Conservation (phyloP, 1,140 invertebrate species). For the Choristoneura fumiferana region DNA sequence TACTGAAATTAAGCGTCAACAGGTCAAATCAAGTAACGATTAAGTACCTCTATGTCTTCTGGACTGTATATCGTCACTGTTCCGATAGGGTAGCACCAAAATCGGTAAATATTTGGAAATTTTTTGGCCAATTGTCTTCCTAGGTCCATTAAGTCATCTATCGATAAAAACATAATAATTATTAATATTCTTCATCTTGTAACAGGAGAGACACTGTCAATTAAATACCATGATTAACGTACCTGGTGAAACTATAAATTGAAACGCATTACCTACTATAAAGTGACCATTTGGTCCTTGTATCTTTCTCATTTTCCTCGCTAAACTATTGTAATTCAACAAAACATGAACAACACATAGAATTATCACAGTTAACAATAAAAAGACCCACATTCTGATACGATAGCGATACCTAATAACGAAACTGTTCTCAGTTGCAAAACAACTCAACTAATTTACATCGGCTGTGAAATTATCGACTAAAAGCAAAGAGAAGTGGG, state of each 20-base stretch:
- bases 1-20: too few relatives aligned
- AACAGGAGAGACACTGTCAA: background rate
- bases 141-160: conserved; percentile 37
- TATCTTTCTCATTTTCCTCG: conserved; percentile 29
- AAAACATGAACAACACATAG: conserved; percentile 26
- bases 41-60: conserved; percentile 48
- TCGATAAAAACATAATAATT: conserved; percentile 19
- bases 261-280: conserved; percentile 42
- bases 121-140: conserved; percentile 32
- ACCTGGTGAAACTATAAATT: conserved; percentile 29
- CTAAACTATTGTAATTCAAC: conserved; percentile 34
- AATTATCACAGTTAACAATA: conserved; percentile 18
- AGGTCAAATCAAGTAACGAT: background rate
- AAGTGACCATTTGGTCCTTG: conserved; percentile 40
- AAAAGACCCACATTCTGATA: conserved; percentile 17
- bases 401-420: too few relatives aligned
- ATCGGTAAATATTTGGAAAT: conserved; percentile 38
- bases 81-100: conserved; percentile 37
- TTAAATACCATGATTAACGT: background rate
- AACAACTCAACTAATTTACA: too few relatives aligned
- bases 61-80: conserved; percentile 46
- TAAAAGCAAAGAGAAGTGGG: too few relatives aligned
- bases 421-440: too few relatives aligned
- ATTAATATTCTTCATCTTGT: too few relatives aligned
- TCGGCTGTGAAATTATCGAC: too few relatives aligned